Conservation (phyloP, 2,888 invertebrate genomes). For the Drosophila meridionalis region DNA sequence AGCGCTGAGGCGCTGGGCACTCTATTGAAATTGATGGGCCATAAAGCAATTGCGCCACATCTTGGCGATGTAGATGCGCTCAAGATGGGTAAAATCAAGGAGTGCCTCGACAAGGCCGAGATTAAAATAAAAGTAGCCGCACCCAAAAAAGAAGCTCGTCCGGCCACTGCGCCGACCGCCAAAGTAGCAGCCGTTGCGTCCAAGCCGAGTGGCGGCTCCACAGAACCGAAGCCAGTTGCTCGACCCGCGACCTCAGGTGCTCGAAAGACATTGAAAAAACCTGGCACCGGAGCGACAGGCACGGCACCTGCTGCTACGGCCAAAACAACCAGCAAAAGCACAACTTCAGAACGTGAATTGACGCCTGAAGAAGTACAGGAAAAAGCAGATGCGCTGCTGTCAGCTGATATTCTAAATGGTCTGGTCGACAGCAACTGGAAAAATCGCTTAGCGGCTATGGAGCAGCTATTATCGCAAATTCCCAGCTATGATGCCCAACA, state of each 20-base stretch:
- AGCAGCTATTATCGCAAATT: slow-evolving; percentile 88
- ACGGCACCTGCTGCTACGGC: slow-evolving; percentile 75
- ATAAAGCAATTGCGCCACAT: slow-evolving; percentile 94
- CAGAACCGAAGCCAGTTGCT: slow-evolving; percentile 80
- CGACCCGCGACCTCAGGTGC: slow-evolving; percentile 78
- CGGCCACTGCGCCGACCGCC: slow-evolving; percentile 81
- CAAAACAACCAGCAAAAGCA: slow-evolving; percentile 81
- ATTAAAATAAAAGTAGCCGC: slow-evolving; percentile 90
- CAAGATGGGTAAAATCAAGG: slow-evolving; percentile 97
- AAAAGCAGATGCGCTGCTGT: slow-evolving; percentile 88
- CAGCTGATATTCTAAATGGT: slow-evolving; percentile 88
- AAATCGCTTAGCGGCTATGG: slow-evolving; percentile 90
- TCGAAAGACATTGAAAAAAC: slow-evolving; percentile 42
- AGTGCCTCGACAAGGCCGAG: slow-evolving; percentile 96
- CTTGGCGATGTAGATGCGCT: slow-evolving; percentile 94
- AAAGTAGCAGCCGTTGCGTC: slow-evolving; percentile 81
- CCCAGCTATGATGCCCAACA: slow-evolving; percentile 88
- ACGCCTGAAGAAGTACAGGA: slow-evolving; percentile 92
- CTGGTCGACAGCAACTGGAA: slow-evolving; percentile 94
- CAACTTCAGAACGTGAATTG: slow-evolving; percentile 88
- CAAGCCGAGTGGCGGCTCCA: slow-evolving; percentile 78
- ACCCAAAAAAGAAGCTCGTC: slow-evolving; percentile 86
- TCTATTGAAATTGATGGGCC: slow-evolving; percentile 96
- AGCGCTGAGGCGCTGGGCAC: slow-evolving; percentile 97
- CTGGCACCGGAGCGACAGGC: slow-evolving; percentile 37